Evolutionary conservation across 2,888 invertebrate species (phyloP).

Genomic region (Sarcophaga rosellei): DNA sequence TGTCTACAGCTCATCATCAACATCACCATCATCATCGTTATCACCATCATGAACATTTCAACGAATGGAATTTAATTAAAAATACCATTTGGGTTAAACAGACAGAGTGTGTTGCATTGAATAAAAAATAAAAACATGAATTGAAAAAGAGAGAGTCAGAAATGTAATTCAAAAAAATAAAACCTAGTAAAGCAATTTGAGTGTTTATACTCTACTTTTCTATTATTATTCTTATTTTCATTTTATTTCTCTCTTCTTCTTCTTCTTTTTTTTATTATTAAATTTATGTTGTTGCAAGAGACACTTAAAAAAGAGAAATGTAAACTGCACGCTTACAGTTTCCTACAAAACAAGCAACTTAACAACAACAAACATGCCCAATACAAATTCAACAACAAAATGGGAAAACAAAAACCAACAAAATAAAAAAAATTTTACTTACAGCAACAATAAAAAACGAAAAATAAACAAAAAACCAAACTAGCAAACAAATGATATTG

Average conservation of each 20-base stretch:
- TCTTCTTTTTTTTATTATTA: no score
- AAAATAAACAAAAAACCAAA: background rate
- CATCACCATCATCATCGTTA: slow-evolving; percentile 36
- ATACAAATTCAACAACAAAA: no score
- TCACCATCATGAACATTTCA: slow-evolving; percentile 54
- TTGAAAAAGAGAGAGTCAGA: background rate
- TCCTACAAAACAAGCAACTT: no score
- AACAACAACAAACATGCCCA: no score
- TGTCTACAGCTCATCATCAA: slow-evolving; percentile 53
- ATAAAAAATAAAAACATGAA: background rate
- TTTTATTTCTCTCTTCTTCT: no score
- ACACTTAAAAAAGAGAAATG: slow-evolving; percentile 13
- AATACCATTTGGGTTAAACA: slow-evolving; percentile 65
- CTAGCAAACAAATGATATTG: background rate
- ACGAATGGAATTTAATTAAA: slow-evolving; percentile 69
- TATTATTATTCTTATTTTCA: background rate
- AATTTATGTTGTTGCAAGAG: slow-evolving; percentile 19
- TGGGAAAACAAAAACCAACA: no score
- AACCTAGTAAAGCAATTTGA: slow-evolving; percentile 40
- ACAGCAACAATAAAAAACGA: no score
- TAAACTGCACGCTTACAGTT: no score
- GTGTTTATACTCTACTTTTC: slow-evolving; percentile 3
- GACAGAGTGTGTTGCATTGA: slow-evolving; percentile 4
- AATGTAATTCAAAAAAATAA: background rate
- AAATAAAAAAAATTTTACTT: no score